phyloP scores from a whole-genome alignment of 2,113 vertebrate genomes.

The Macrotus californicus region DNA sequence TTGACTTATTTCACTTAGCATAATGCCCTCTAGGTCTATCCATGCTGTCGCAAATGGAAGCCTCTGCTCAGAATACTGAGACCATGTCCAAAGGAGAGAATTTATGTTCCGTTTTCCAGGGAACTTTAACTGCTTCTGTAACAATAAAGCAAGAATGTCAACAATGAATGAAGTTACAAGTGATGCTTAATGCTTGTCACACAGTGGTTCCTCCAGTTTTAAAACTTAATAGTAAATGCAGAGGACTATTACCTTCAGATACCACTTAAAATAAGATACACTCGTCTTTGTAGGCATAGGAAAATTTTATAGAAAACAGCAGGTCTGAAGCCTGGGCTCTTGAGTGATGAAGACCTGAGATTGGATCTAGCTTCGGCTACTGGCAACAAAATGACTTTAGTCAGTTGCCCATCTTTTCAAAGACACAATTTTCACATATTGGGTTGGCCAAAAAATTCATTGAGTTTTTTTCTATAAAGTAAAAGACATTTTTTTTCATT shows the following conservation, averaged over 20 bases:
- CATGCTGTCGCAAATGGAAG: neutral
- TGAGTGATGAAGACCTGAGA: neutral
- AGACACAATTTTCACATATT: neutral
- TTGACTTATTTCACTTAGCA: neutral
- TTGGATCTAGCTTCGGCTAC: neutral
- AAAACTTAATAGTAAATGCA: neutral
- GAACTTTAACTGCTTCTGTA: neutral
- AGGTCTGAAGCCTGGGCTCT: neutral
- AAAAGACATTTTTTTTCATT: no score
- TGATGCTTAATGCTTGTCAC: neutral
- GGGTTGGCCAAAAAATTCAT: no score
- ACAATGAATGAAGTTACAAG: neutral
- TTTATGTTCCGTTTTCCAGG: neutral
- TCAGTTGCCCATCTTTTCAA: neutral
- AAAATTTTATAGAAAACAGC: neutral
- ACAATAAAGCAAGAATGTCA: neutral
- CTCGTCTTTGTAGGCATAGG: neutral
- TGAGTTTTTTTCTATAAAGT: no score
- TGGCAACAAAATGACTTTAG: neutral
- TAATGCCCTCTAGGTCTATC: neutral
- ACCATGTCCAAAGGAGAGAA: neutral
- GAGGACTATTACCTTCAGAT: neutral
- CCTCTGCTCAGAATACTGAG: neutral
- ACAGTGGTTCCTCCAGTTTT: neutral
- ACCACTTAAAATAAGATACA: neutral